These are phyloP conservation scores for Phortica magna DNA, from an alignment of 2,888 invertebrate species.

Conservation along the genomic window DNA sequence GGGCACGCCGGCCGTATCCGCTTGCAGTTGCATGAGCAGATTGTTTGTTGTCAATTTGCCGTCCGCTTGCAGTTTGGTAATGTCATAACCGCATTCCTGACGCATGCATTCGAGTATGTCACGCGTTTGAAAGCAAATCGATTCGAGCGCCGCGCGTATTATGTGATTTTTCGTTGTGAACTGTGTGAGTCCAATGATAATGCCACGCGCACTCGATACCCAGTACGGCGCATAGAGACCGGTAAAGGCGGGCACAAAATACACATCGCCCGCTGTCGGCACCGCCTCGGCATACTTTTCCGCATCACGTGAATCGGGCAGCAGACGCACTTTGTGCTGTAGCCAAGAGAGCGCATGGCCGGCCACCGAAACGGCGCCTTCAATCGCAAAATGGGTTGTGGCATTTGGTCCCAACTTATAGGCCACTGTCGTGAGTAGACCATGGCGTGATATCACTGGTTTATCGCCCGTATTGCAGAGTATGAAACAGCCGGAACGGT, in stretches of 20 bases:
- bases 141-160: slow-evolving; percentile 94
- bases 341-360: slow-evolving; percentile 96
- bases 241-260: slow-evolving; percentile 98
- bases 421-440: slow-evolving; percentile 93
- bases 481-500: slow-evolving; percentile 95
- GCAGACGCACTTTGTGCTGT: slow-evolving; percentile 92
- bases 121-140: slow-evolving; percentile 96
- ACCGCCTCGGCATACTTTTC: slow-evolving; percentile 88
- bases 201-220: slow-evolving; percentile 94
- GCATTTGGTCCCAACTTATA: slow-evolving; percentile 91
- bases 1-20: slow-evolving; percentile 94
- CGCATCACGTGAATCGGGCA: slow-evolving; percentile 86
- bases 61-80: slow-evolving; percentile 92
- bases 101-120: slow-evolving; percentile 97
- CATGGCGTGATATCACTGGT: slow-evolving; percentile 91
- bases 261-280: slow-evolving; percentile 94
- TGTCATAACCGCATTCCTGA: slow-evolving; percentile 91
- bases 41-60: slow-evolving; percentile 95
- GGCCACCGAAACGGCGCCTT: slow-evolving; percentile 95
- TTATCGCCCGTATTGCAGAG: slow-evolving; percentile 95
- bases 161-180: slow-evolving; percentile 96
- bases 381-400: slow-evolving; percentile 94
- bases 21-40: slow-evolving; percentile 96
- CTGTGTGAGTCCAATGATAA: slow-evolving; percentile 95
- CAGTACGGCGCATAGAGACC: slow-evolving; percentile 99